Evolutionary conservation across 2,113 vertebrate species (phyloP), one percentile per base, ranked within the genome.

Genomic region (Pedionomus torquatus): DNA sequence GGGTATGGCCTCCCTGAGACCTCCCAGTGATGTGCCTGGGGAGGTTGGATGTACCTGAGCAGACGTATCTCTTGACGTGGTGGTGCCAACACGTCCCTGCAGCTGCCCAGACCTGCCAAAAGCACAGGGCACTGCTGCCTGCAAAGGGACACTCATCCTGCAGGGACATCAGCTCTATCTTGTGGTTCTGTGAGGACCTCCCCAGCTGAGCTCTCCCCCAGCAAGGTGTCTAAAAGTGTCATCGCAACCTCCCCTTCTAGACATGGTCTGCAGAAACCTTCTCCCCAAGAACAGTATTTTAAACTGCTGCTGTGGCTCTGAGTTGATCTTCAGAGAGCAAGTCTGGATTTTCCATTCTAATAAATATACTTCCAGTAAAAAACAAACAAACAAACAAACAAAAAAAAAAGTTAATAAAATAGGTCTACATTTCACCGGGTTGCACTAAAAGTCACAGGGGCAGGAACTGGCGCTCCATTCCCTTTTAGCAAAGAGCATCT

Each of bases 151-250:
- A 17, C 26, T n/a, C 33, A 1, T 13, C 43, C 60, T 21, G 4
- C 6, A 3, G 52, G 25, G 23, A 65, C 64, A 84, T 2, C 25
- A 60, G 54, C 23, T 41, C 51, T 33, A 5, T 7, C 51, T 7
- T 30, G 1, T 70, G 49, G 20, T 5, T 25, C 35, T 30, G 2
- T 0, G 0, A 23, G 35, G 60, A 33, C n/a, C 8, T 54, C 30
- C 26, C 18, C 1, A 0, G 28, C 52, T 58, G 72, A 77, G 10
- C 14, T 20, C 19, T 24, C 14, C 12, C 48, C 33, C 57, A 31
- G 54, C 25, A 49, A 75, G 33, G 2, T 24, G 64, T 2, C 37
- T 43, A 35, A n/a, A 39, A 20, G 11, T 2, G 0, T 19, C 43
- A 25, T 1, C 44, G 65, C 33, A 57, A 72, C 61, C 25, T 71